Base-by-base conservation (phyloP, 2,888 invertebrate genomes). In the Megamerina dolium region DNA sequence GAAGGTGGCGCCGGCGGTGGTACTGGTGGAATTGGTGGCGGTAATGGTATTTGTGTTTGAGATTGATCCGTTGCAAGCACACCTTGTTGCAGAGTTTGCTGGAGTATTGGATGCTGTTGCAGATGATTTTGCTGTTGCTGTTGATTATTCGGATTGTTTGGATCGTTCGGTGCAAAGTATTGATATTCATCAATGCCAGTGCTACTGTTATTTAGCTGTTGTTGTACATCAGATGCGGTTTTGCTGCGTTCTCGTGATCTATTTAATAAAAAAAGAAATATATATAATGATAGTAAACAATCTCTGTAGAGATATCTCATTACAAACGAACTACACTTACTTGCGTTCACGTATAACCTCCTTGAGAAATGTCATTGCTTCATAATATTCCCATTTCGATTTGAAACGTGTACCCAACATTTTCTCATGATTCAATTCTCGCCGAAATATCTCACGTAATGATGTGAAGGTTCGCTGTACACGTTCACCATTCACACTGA, bases 301-400 rank as follows among this genome's bases (percentile, higher is more conserved):
- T 23, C 10, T 23, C 23, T 8, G 10, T 23, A 23, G 6, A 23
- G 10, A 23, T 10, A 23, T 4, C 13, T 3, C 6, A 19, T 35
- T 20, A 31, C 16, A 17, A 41, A 27, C 4, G 14, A 9, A 5
- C 6, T 16, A 5, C 33, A 59, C 64, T 61, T 42, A 68, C 68
- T 68, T 68, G 47, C 68, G 55, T 50, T 69, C 68, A 5, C 68
- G 52, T 46, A 68, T 68, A 29, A 68, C 68, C 48, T 66, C 66
- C 53, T 67, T 68, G 3, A 68, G 61, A 34, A 68, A 68, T 3
- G 63, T 59, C 68, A 68, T 68, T 41, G 61, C 64, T 45, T 64
- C 63, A 43, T 68, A 68, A 43, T 66, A 68, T 29, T 68, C 68
- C 68, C 68, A 68, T 37, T 69, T 68, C 29, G 68, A 69, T 52